Base-by-base conservation (phyloP, 2,113 vertebrate species). In the Ornithorhynchus anatinus region DNA sequence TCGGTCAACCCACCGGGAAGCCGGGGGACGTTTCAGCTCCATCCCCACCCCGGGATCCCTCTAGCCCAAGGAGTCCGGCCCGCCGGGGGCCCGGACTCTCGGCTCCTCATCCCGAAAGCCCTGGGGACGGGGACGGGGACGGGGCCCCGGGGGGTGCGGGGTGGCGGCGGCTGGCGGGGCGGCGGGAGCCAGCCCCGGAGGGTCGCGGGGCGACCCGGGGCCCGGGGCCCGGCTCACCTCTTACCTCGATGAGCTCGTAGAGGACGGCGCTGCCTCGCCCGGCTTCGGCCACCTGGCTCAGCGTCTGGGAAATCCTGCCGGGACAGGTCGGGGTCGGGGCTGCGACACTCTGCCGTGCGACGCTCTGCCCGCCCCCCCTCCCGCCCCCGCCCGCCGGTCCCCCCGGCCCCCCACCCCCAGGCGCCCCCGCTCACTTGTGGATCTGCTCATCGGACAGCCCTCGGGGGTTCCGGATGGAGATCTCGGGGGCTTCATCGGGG, bases 381-480 rank as follows among this genome's bases (percentile, higher is more conserved):
- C n/a, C n/a, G n/a, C n/a, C n/a, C n/a, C n/a, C n/a, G n/a, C n/a
- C n/a, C n/a, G n/a, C n/a, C n/a, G 15, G 19, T 12, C 13, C 23
- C 0, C 3, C 4, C 42, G 27, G 15, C 54, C 27, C 23, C 36
- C 31, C 15, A 36, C 51, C 47, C 69, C 17, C 23, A 10, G 1
- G 50, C 20, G 19, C 54, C 25, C n/a, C 20, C 0, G 79, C 91
- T 93, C 82, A 99, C 97, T 95, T 96, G 77, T 92, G 91, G 61
- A 99, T 94, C 71, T 96, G 96, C 67, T 99, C 96, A 81, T 99
- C 97, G 6, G 96, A 97, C n/a, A 99, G 95, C 1, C 97, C 97
- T 14, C 97, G 90, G 0, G 97, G 95, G 74, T 97, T 96, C 19
- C 91, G 93, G 48, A 99, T 94, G 5, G 92, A 93, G 84, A 99